These are phyloP conservation scores for Epinotia ramella DNA, from an alignment of 2,888 invertebrate species.

Conservation along the genomic window DNA sequence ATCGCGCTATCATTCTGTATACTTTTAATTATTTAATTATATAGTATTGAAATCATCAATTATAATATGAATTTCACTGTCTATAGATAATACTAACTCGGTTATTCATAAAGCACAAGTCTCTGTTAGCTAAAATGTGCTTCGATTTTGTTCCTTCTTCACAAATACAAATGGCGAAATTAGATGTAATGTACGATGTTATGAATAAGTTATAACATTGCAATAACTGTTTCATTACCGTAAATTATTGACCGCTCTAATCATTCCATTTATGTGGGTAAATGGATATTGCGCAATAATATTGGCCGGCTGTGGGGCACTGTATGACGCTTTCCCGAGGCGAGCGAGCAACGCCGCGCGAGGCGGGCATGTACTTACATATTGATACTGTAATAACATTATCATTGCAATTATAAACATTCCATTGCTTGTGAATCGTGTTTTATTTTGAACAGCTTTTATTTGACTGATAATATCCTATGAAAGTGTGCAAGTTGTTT, in stretches of 20 bases:
- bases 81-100: too few species aligned
- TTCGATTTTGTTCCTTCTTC: too few species aligned
- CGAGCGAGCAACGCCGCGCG: constrained; percentile 58
- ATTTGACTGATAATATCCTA: too few species aligned
- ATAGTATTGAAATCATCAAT: neutral
- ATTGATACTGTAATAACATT: constrained; percentile 70
- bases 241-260: neutral
- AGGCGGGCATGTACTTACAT: constrained; percentile 66
- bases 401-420: constrained; percentile 82
- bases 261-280: neutral
- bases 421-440: constrained; percentile 80
- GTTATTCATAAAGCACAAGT: too few species aligned
- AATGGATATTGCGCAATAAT: neutral
- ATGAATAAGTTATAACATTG: neutral
- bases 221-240: neutral
- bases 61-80: neutral
- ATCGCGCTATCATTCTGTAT: neutral
- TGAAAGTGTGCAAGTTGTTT: too few species aligned
- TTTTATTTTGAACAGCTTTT: constrained; percentile 64
- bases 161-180: too few species aligned
- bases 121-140: too few species aligned
- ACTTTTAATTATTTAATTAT: neutral
- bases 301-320: neutral
- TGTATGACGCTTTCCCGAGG: neutral
- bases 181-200: too few species aligned